These are phyloP conservation scores for Leiothrix lutea DNA, from an alignment of 2,113 vertebrate genomes.

Conservation along the genomic window DNA sequence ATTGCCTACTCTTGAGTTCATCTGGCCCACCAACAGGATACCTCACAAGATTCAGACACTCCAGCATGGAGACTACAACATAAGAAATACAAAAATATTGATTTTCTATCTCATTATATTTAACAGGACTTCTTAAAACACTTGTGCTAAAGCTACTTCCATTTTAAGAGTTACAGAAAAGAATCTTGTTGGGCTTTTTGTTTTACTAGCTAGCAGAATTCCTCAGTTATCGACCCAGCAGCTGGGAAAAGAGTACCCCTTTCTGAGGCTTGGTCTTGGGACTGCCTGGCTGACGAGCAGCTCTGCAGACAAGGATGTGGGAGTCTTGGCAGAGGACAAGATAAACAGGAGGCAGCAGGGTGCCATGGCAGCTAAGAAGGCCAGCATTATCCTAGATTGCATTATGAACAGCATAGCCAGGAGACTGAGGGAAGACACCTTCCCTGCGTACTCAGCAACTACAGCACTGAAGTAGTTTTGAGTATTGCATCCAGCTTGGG, in stretches of 20 bases:
- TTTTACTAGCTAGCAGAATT: not conserved
- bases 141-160: not conserved
- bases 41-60: not conserved
- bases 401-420: accelerated
- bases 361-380: not conserved
- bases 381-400: not conserved
- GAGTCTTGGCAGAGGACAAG: not conserved
- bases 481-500: not conserved
- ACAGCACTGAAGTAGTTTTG: not conserved
- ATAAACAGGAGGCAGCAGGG: not conserved
- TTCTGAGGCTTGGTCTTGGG: not conserved
- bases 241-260: not conserved
- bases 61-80: not conserved
- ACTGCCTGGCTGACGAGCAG: not conserved
- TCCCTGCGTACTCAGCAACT: not conserved
- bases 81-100: not conserved
- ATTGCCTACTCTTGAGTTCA: not conserved
- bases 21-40: not conserved
- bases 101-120: not conserved
- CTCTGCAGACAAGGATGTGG: not conserved
- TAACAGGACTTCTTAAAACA: not conserved
- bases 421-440: not conserved
- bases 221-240: not conserved
- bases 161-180: not conserved
- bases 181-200: not conserved